Conservation (phyloP, 2,797 vertebrate genomes). For the Chromobotia macracanthus region DNA sequence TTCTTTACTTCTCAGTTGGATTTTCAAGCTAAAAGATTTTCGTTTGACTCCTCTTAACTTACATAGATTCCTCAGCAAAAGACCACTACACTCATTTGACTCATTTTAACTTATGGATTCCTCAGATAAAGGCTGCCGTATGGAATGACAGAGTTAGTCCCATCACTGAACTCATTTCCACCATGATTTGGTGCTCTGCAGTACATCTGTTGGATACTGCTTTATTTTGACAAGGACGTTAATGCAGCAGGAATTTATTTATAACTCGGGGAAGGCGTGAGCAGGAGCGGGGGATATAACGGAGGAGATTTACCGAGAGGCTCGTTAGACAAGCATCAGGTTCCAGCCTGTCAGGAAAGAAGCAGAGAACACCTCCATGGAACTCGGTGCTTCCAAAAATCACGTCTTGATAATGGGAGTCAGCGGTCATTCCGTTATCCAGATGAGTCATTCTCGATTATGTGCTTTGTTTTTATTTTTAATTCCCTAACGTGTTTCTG, state of each 20-base stretch:
- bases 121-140: slow-evolving; percentile 34
- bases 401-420: slow-evolving; percentile 74
- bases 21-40: slow-evolving; percentile 15
- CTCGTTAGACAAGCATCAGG: slow-evolving; percentile 73
- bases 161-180: slow-evolving; percentile 26
- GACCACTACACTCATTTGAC: slow-evolving; percentile 29
- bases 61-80: slow-evolving; percentile 12
- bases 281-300: slow-evolving; percentile 17
- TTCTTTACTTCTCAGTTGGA: not conserved
- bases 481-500: not conserved
- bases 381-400: slow-evolving; percentile 59
- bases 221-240: slow-evolving; percentile 52
- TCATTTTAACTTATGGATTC: slow-evolving; percentile 22
- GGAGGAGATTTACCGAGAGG: slow-evolving; percentile 68
- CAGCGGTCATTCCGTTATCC: slow-evolving; percentile 72
- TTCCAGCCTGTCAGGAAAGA: slow-evolving; percentile 70
- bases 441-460: slow-evolving; percentile 69
- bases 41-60: slow-evolving; percentile 20
- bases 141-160: slow-evolving; percentile 20
- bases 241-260: slow-evolving; percentile 54
- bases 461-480: slow-evolving; percentile 60
- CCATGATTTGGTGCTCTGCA: slow-evolving; percentile 10
- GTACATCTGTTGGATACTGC: slow-evolving; percentile 28
- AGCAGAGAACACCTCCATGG: slow-evolving; percentile 61
- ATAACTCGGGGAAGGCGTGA: slow-evolving; percentile 56